Evolutionary conservation across 1,140 invertebrate genomes (phyloP), one percentile per base, ranked within the genome.

Genomic region (Scaptomyza pallida): DNA sequence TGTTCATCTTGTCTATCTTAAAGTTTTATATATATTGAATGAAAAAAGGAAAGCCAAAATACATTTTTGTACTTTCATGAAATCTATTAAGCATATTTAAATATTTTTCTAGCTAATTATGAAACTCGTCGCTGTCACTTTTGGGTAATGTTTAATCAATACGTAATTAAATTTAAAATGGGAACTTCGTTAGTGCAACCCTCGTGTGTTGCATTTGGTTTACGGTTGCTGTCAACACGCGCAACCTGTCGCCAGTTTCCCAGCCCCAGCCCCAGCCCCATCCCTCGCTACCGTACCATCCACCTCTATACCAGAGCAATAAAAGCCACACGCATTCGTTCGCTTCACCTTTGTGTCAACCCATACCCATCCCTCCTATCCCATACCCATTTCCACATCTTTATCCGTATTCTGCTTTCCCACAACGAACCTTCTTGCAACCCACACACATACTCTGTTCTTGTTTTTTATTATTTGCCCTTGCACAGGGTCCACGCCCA

Each of bases 281-380:
- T 30, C 26, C 33, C 19, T 1, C 23, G 23, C 13, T 21, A 21
- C 12, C 15, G 30, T n/a, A 12, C 48, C 50, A 10, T n/a, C 37
- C 44, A 30, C 35, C 52, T 26, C 72, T 50, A 15, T 21, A 17
- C 67, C 51, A 37, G 16, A 54, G 76, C 79, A 76, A 85, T 83
- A 83, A 83, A 83, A 83, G 79, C 83, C 76, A 60, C 80, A 83
- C 80, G 80, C 76, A 86, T 74, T 69, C 60, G 50, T 16, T 62
- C 40, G 37, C 37, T 19, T 81, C 63, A 75, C 79, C 80, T 73
- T 72, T 45, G 56, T 65, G 44, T 26, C 8, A 30, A 9, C 9
- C 30, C n/a, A n/a, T 10, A 4, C 15, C 10, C 16, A 15, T 10
- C 10, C 15, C n/a, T n/a, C n/a, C n/a, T n/a, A n/a, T n/a, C n/a